phyloP scores from a whole-genome alignment of 2,888 invertebrate genomes.

The Ditula angustiorana region DNA sequence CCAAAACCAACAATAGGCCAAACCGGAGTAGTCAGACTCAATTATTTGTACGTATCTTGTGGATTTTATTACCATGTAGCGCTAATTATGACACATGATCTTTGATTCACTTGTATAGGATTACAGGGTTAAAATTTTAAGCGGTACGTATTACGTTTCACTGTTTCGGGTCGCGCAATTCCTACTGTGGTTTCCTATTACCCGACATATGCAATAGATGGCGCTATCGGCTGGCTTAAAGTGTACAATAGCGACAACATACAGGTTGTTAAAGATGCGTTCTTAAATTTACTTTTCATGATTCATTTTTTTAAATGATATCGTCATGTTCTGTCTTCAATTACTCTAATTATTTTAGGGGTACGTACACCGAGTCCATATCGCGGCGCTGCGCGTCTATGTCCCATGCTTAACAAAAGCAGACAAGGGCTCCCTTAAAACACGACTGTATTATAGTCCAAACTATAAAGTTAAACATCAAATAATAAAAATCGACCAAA shows the following conservation, averaged over 20 bases:
- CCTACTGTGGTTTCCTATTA: not conserved
- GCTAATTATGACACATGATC: not conserved
- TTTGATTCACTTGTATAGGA: not conserved
- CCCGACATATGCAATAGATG: slow-evolving; percentile 5
- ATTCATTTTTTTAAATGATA: too few relatives aligned
- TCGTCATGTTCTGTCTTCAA: too few relatives aligned
- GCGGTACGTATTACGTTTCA: not conserved
- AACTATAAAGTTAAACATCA: too few relatives aligned
- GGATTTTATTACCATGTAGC: not conserved
- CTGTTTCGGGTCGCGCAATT: too few relatives aligned
- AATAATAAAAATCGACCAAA: too few relatives aligned
- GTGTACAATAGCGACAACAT: slow-evolving; percentile 24
- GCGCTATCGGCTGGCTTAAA: slow-evolving; percentile 3
- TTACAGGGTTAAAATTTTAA: not conserved
- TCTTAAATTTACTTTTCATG: slow-evolving; percentile 14
- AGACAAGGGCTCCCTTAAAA: too few relatives aligned
- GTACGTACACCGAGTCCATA: too few relatives aligned
- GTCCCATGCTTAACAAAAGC: too few relatives aligned
- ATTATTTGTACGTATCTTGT: not conserved
- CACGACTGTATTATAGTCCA: too few relatives aligned
- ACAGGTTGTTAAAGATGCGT: slow-evolving; percentile 9
- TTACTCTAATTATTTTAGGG: too few relatives aligned
- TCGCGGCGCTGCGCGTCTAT: too few relatives aligned
- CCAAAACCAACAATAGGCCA: slow-evolving; percentile 27
- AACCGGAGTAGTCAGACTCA: not conserved